Base-by-base conservation (phyloP, 2,888 invertebrate species). In the Branchipolynoe longqiensis region DNA sequence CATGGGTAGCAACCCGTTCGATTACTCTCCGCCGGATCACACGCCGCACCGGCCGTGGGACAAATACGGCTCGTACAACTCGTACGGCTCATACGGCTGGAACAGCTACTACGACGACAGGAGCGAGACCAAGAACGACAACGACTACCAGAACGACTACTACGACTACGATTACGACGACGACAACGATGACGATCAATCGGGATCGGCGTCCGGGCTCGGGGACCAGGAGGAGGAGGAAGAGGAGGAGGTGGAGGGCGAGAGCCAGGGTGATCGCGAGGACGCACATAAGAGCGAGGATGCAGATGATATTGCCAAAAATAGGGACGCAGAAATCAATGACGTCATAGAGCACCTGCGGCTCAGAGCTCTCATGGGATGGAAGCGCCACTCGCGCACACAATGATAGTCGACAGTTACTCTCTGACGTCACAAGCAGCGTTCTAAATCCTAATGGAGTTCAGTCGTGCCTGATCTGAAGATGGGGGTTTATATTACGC, bases 1-100 rank as follows among this genome's bases (percentile, higher is more conserved):
- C 22, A 33, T 69, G 1, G 69, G 36, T 3, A 69, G 14, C 36
- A 31, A 62, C 62, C 69, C 69, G 2, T 69, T 36, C 22, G 38
- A 69, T 38, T n/a, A 36, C 22, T 1, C 62, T 2, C 3, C 4
- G 3, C 33, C 36, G 12, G 1, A 4, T 3, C 18, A 14, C 25
- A 40, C 74, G 41, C 14, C 41, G 0, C 6, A 36, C 69, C 6
- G 69, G 69, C 6, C n/a, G 12, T 22, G 38, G 36, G 33, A 69
- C 8, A 25, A 62, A 12, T 62, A 62, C 28, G 18, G 36, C 69
- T 6, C 33, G 6, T 48, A 78, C 48, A 25, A 31, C 18, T 12
- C 33, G 8, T 73, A 73, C 38, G 73, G 73, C 18, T 73, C 73
- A 36, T 2, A 73, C 1, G 73, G 73, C 22, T 73, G 73, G 73